Evolutionary conservation across 2,797 vertebrate genomes (phyloP), one percentile per base, ranked within the genome.

Genomic region (Oreochromis grahami): DNA sequence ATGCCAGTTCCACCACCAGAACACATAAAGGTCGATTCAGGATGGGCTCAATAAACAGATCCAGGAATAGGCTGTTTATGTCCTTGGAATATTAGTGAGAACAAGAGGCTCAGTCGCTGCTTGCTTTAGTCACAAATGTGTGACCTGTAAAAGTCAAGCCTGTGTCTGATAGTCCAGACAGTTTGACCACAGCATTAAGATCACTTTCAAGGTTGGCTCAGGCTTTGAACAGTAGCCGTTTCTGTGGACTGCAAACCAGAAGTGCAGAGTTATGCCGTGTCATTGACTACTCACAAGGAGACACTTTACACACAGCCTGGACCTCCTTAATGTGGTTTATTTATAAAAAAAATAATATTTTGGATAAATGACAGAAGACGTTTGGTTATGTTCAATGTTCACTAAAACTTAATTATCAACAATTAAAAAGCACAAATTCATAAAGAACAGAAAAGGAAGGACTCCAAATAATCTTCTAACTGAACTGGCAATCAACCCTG

Each of bases 21-120:
- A 81, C 79, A 87, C 76, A 85, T 60, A 93, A 94, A 95, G 95
- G 92, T 96, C 94, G 93, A 14, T 43, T 38, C 83, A 84, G 87
- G 87, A 88, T 77, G 29, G 43, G 50, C 74, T 90, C 89, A 84
- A 93, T 95, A 93, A 96, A 96, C 94, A 94, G 85, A 90, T 94
- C 88, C 93, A 93, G 76, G 84, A 96, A 96, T 96, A 96, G 93
- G 83, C 88, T 93, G 92, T 95, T 95, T 92, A 95, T 93, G 88
- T 53, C 87, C 80, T 80, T 86, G 87, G 77, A 91, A 93, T 93
- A 92, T 92, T 58, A 88, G 29, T 91, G 77, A 92, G 88, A 91
- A 89, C 81, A 83, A 91, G 82, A 79, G 80, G 84, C 81, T 89
- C 83, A 50, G 76, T 26, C 50, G 24, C 63, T 50, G 65, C 74